Conservation (phyloP, 2,888 invertebrate species). For the Anoplius nigerrimus region DNA sequence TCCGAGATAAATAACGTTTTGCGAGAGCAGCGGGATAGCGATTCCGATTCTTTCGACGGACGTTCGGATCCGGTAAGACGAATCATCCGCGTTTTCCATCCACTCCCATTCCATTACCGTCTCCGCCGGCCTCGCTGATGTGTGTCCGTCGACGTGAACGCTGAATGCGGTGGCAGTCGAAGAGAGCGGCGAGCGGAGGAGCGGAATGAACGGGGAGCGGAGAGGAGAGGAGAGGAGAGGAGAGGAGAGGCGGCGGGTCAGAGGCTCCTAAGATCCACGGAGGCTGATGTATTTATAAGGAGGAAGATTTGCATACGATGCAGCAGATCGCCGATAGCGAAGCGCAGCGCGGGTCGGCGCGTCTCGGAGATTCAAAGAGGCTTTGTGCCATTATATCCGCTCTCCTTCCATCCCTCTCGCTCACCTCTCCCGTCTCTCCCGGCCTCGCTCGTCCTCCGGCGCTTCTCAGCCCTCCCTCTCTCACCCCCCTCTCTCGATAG, state of each 20-base stretch:
- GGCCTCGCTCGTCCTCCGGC: constrained; percentile 31
- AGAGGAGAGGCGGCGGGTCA: constrained; percentile 43
- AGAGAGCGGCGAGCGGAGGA: constrained; percentile 4
- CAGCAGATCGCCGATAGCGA: constrained; percentile 68
- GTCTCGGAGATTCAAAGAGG: constrained; percentile 72
- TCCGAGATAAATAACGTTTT: too few relatives aligned
- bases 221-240: constrained; percentile 5
- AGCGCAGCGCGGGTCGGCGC: constrained; percentile 56
- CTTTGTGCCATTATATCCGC: constrained; percentile 69
- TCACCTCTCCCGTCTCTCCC: constrained; percentile 18
- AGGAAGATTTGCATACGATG: constrained; percentile 74
- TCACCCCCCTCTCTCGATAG: constrained; percentile 37
- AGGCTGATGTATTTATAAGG: constrained; percentile 75
- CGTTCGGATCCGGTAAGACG: too few relatives aligned
- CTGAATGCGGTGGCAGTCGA: neutral
- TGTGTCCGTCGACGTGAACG: neutral
- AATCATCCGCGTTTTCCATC: too few relatives aligned
- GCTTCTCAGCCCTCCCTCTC: constrained; percentile 42
- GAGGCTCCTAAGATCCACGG: constrained; percentile 68
- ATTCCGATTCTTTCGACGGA: too few relatives aligned
- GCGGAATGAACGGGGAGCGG: too few relatives aligned
- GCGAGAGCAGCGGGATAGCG: too few relatives aligned
- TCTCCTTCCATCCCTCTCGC: constrained; percentile 40
- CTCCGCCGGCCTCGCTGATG: neutral
- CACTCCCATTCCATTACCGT: constrained; percentile 15